Conservation (phyloP, 2,797 vertebrate genomes). For the Neoniphon sammara region DNA sequence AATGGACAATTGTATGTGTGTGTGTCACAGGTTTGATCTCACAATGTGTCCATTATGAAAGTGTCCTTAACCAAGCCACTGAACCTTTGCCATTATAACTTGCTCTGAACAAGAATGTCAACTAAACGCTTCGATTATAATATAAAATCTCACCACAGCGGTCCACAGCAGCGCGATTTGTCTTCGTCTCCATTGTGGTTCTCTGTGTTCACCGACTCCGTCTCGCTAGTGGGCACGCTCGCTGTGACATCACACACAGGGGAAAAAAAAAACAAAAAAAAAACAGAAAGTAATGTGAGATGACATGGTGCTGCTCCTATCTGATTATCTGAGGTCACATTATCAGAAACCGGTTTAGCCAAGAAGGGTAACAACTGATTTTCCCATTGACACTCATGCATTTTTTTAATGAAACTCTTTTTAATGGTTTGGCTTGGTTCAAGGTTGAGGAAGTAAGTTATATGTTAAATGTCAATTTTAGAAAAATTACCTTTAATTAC, state of each 20-base stretch:
- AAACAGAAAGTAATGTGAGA: slow-evolving; percentile 9
- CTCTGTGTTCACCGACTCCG: slow-evolving; percentile 93
- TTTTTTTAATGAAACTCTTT: not conserved
- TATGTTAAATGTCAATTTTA: not conserved
- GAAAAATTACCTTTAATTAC: no score
- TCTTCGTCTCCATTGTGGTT: slow-evolving; percentile 89
- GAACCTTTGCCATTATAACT: not conserved
- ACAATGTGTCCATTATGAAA: slow-evolving; percentile 2
- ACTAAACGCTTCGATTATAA: not conserved
- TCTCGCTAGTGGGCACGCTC: slow-evolving; percentile 94
- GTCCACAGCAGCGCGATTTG: slow-evolving; percentile 87
- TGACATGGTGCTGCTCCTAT: not conserved
- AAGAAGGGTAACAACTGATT: not conserved
- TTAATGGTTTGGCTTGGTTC: slow-evolving; percentile 48
- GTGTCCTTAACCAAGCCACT: not conserved
- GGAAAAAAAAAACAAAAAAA: slow-evolving; percentile 9
- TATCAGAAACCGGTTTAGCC: not conserved
- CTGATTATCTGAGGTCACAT: not conserved
- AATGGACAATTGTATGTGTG: slow-evolving; percentile 7
- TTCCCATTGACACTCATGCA: slow-evolving; percentile 37
- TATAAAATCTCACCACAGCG: slow-evolving; percentile 86
- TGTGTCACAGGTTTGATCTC: not conserved
- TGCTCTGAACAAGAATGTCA: not conserved
- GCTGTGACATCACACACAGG: slow-evolving; percentile 81
- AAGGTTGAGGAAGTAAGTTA: not conserved